Conservation (phyloP, 1,140 invertebrate species). For the Nixonia krombeini region DNA sequence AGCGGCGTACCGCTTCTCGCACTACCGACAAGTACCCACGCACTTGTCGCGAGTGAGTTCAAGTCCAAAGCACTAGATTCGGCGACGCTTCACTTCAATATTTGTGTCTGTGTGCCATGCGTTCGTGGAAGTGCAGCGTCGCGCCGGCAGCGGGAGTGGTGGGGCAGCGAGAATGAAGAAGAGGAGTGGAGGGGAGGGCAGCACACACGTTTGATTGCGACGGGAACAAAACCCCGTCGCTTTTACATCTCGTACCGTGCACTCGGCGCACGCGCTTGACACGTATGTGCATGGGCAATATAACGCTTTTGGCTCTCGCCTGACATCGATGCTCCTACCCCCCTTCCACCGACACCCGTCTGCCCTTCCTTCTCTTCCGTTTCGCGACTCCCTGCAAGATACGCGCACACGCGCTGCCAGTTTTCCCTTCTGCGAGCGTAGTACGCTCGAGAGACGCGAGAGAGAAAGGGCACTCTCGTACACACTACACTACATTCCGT, state of each 20-base stretch:
- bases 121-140: slow-evolving; percentile 27
- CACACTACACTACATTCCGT: too few relatives aligned
- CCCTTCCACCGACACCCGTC: too few relatives aligned
- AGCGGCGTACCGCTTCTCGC: slow-evolving; percentile 3
- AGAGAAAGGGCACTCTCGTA: slow-evolving; percentile 15
- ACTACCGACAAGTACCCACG: slow-evolving; percentile 33
- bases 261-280: slow-evolving; percentile 42
- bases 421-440: slow-evolving; percentile 43
- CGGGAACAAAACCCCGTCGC: slow-evolving; percentile 40
- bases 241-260: slow-evolving; percentile 33
- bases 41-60: slow-evolving; percentile 42
- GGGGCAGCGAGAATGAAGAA: slow-evolving; percentile 13
- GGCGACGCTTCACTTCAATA: slow-evolving; percentile 3
- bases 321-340: not conserved
- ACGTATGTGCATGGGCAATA: slow-evolving; percentile 37
- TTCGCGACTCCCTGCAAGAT: slow-evolving; percentile 17
- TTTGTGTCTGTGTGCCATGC: slow-evolving; percentile 21
- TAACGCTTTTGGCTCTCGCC: not conserved
- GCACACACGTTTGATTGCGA: slow-evolving; percentile 42
- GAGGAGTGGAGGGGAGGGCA: slow-evolving; percentile 37
- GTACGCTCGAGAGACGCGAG: slow-evolving; percentile 13
- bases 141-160: not conserved
- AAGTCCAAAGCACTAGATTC: slow-evolving; percentile 42
- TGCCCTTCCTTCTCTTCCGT: too few relatives aligned
- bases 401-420: slow-evolving; percentile 38